Percentiles rank a stretch among this genome's conserved stretches.
Conservation (phyloP, 2,797 vertebrate species). For the Sphenopsis melanotis region DNA sequence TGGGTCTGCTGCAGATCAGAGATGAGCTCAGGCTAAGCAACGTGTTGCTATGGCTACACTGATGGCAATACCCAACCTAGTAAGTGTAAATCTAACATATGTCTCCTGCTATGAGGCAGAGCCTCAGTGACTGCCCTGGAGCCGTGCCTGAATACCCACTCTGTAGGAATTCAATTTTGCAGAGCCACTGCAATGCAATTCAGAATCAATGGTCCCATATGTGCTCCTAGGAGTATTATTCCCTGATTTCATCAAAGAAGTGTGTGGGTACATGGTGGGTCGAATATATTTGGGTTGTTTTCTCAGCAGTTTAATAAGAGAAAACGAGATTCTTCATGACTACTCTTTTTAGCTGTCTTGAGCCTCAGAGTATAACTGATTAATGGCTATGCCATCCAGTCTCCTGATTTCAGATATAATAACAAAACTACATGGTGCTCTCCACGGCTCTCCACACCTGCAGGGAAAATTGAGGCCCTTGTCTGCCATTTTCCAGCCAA, state of each 20-base stretch:
- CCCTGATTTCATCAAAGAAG: not conserved
- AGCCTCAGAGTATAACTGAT: not conserved
- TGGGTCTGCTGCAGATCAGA: not conserved
- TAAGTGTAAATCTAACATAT: slow-evolving; percentile 6
- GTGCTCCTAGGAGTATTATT: not conserved
- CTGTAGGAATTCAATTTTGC: slow-evolving; percentile 30
- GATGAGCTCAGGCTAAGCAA: not conserved
- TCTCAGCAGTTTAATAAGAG: slow-evolving; percentile 1
- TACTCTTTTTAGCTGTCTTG: not conserved
- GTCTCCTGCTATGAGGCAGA: not conserved
- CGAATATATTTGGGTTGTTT: not conserved
- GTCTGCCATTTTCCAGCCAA: not conserved
- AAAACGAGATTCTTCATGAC: not conserved
- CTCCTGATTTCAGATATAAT: not conserved
- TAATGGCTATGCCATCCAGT: not conserved
- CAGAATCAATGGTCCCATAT: not conserved
- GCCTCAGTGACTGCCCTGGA: not conserved
- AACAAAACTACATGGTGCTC: not conserved
- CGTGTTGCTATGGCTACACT: slow-evolving; percentile 29
- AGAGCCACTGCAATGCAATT: not conserved
- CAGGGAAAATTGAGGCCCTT: not conserved
- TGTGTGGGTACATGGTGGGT: not conserved
- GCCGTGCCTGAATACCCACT: not conserved
- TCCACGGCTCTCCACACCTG: not conserved
- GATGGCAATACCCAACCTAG: not conserved